Base-by-base conservation (phyloP, 2,113 vertebrate species). In the Meles meles region DNA sequence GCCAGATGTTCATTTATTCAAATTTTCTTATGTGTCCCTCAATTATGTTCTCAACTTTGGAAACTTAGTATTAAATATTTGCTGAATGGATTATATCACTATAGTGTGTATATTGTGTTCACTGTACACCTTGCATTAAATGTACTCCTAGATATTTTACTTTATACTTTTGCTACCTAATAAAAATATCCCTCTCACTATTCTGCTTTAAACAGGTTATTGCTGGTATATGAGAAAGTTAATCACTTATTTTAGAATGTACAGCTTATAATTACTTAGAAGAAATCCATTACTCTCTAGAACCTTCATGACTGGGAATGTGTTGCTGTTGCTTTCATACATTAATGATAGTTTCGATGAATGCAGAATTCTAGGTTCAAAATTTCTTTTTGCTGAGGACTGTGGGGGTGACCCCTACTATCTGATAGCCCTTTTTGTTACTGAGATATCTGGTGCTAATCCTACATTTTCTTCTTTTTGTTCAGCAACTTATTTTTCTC, bases 341-440 rank as follows among this genome's bases (percentile, higher is more conserved):
- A 9, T 55, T 29, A 89, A 31, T 37, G 27, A 74, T 83, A 90
- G 57, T 93, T 81, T 69, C 42, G 47, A 21, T 61, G 13, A 25
- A 3, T 65, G 1, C 39, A 82, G 29, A 94, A 87, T n/a, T 92
- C 13, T 83, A 61, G 21, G n/a, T 69, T 93, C 6, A 94, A 34
- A 96, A 94, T 49, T 93, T 55, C 7, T 71, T 89, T 96, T 57
- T 44, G 55, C n/a, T 20, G 81, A 92, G 91, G 95, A 94, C 39
- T 63, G 6, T 27, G 23, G 23, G 12, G 31, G 74, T 21, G 34
- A 88, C 7, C 84, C 44, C 7, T 87, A n/a, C 29, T 61, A 2
- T 37, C 44, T 29, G 71, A 23, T 7, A 7, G 5, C 59, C 88
- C 14, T 76, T 84, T 95, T 13, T 52, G 10, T 71, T 88, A 39